Evolutionary conservation across 1,140 invertebrate species (phyloP).

Genomic region (Drosophila kohkoa): DNA sequence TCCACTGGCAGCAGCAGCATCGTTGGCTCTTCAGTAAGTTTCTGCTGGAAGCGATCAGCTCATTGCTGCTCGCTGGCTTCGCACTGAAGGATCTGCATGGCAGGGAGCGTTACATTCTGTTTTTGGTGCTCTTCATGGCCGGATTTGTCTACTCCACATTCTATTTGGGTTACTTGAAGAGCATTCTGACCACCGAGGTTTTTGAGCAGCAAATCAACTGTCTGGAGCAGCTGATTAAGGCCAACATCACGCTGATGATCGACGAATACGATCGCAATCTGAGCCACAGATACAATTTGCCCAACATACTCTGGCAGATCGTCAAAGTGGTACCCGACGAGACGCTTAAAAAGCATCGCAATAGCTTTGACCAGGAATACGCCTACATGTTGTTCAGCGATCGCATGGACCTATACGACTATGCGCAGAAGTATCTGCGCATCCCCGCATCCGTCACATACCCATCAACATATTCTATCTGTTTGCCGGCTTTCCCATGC

Average conservation of each 20-base stretch:
- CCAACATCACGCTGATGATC: slow-evolving; percentile 57
- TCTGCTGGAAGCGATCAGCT: slow-evolving; percentile 60
- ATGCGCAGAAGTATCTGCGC: slow-evolving; percentile 61
- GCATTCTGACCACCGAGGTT: slow-evolving; percentile 67
- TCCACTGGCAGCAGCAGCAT: slow-evolving; percentile 45
- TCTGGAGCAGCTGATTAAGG: slow-evolving; percentile 53
- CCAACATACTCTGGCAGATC: slow-evolving; percentile 42
- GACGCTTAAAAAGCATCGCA: slow-evolving; percentile 44
- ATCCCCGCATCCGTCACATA: slow-evolving; percentile 58
- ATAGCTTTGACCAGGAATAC: slow-evolving; percentile 50
- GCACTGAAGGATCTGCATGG: slow-evolving; percentile 39
- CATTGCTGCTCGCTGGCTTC: slow-evolving; percentile 53
- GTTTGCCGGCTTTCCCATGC: slow-evolving; percentile 63
- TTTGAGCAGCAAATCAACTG: slow-evolving; percentile 59
- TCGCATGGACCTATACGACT: slow-evolving; percentile 60
- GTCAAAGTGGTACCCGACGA: slow-evolving; percentile 45
- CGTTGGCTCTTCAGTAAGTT: slow-evolving; percentile 64
- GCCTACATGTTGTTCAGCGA: slow-evolving; percentile 69
- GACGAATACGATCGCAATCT: slow-evolving; percentile 51
- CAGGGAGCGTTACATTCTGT: slow-evolving; percentile 54
- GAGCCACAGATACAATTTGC: slow-evolving; percentile 49
- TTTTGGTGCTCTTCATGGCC: slow-evolving; percentile 50
- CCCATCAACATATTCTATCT: slow-evolving; percentile 68
- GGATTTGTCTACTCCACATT: slow-evolving; percentile 67
- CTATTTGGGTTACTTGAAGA: slow-evolving; percentile 62